Percentiles rank a stretch among this genome's conserved stretches.
Evolutionary conservation across 2,113 vertebrate genomes (phyloP).

Genomic region (Otus sunia): DNA sequence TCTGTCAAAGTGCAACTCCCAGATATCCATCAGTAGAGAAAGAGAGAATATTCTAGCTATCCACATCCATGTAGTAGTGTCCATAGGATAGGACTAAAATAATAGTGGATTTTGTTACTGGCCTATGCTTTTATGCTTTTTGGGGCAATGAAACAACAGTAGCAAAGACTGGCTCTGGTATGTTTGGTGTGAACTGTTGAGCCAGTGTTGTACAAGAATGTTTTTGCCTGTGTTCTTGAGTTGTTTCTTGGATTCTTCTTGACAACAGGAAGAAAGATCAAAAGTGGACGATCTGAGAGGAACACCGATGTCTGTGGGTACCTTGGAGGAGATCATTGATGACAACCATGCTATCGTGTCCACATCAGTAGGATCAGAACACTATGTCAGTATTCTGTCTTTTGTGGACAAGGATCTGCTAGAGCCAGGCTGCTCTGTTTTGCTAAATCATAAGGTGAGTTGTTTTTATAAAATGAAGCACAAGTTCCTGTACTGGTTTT

Average conservation of each 20-base stretch:
- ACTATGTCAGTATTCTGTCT: constrained; percentile 97
- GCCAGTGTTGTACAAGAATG: neutral
- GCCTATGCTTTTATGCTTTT: neutral
- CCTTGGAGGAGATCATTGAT: constrained; percentile 97
- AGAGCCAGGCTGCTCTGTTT: constrained; percentile 95
- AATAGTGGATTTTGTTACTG: neutral
- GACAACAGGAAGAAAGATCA: constrained; percentile 90
- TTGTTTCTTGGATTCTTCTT: neutral
- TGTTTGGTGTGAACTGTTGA: neutral
- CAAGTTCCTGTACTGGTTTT: neutral
- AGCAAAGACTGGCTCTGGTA: neutral
- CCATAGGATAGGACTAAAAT: accelerated
- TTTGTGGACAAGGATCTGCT: constrained; percentile 98
- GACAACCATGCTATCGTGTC: constrained; percentile 98
- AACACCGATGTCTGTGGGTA: constrained; percentile 97
- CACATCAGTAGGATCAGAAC: constrained; percentile 95
- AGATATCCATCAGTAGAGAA: neutral
- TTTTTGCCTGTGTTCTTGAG: neutral
- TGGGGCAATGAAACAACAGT: neutral
- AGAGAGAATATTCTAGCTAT: neutral
- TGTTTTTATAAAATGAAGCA: neutral
- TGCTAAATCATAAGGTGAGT: constrained; percentile 95
- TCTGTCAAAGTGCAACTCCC: neutral
- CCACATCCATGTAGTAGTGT: neutral
- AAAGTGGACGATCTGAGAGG: constrained; percentile 97